Percentiles rank a stretch among this genome's conserved stretches.
phyloP scores from a whole-genome alignment of 2,888 invertebrate species.

The Altica lythri region DNA sequence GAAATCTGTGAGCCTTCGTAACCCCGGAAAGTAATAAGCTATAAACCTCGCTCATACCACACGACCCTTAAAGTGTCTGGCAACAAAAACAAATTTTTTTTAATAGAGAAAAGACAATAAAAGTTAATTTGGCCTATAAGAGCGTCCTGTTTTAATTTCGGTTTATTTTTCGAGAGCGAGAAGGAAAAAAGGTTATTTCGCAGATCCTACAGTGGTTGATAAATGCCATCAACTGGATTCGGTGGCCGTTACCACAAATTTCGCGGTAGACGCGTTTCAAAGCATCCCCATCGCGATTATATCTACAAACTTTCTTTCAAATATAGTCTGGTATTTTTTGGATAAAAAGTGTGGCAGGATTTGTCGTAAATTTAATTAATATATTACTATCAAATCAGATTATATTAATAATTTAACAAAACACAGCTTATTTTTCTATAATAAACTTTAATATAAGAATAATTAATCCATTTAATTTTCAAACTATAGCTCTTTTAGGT shows the following conservation, averaged over 20 bases:
- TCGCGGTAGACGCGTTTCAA: no score
- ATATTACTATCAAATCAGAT: no score
- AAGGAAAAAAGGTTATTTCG: conserved; percentile 9
- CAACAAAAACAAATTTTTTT: conserved; percentile 19
- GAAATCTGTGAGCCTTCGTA: conserved; percentile 2
- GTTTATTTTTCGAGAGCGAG: conserved; percentile 10
- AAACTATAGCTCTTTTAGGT: no score
- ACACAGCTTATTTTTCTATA: no score
- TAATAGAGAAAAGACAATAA: conserved; percentile 24
- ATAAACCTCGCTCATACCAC: conserved; percentile 14
- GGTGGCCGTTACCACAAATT: background rate
- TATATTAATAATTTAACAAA: no score
- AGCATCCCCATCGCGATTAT: no score
- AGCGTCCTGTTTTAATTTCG: conserved; percentile 24
- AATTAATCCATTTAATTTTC: no score
- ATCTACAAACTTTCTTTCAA: no score
- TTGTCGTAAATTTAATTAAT: no score
- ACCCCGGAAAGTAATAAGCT: conserved; percentile 7
- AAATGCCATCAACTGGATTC: conserved; percentile 1
- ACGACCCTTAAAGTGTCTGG: conserved; percentile 11
- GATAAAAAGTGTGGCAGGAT: no score
- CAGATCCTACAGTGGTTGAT: background rate
- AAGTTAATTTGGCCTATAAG: conserved; percentile 23
- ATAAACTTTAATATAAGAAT: no score
- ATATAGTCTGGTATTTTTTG: no score